Percentiles rank a stretch among this genome's conserved stretches.
Evolutionary conservation across 2,797 vertebrate species (phyloP).

Genomic region (Telmatherina bonti): DNA sequence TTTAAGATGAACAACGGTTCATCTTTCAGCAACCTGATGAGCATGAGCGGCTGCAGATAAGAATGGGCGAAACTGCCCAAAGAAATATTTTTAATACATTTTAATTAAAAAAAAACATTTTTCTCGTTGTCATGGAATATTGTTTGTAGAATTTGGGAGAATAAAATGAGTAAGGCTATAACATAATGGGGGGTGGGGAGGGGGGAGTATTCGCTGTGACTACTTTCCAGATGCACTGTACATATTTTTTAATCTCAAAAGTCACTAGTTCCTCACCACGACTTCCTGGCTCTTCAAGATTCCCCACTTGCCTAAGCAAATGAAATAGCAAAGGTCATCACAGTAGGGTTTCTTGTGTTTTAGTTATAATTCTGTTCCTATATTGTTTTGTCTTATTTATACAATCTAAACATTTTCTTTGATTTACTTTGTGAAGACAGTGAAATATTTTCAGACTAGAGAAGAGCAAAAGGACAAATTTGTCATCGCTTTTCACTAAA

Average conservation of each 20-base stretch:
- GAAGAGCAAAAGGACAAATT: background rate
- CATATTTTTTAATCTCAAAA: background rate
- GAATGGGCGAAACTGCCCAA: too few species aligned
- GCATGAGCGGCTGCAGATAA: too few species aligned
- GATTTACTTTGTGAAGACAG: conserved; percentile 17
- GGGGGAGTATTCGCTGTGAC: background rate
- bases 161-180: background rate
- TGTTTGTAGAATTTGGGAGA: background rate
- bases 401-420: conserved; percentile 24
- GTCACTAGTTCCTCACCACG: conserved; percentile 23
- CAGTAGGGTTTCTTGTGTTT: conserved; percentile 15
- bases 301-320: conserved; percentile 4
- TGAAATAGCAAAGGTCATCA: conserved; percentile 47
- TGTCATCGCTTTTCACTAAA: conserved; percentile 17
- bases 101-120: too few species aligned
- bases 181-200: background rate
- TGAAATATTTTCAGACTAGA: conserved; percentile 8
- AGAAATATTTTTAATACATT: too few species aligned
- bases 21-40: background rate
- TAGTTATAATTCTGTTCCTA: conserved; percentile 15
- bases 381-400: conserved; percentile 65
- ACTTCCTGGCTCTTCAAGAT: conserved; percentile 30
- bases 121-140: background rate
- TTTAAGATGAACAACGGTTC: too few species aligned
- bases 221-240: background rate